Conservation (phyloP, 2,888 invertebrate genomes). For the Mystacides longicornis region DNA sequence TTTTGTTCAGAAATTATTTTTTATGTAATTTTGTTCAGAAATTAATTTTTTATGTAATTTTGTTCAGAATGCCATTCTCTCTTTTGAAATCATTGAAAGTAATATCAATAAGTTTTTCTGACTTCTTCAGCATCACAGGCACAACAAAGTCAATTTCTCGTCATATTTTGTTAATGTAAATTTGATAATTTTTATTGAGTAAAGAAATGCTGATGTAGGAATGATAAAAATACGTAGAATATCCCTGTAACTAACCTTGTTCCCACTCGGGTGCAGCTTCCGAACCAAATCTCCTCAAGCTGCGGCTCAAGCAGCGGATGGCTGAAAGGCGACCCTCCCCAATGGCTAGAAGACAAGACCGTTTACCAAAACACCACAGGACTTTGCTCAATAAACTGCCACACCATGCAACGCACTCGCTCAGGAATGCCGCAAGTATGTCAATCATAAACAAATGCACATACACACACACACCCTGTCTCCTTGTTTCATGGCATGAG, state of each 20-base stretch:
- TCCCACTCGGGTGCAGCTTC: constrained; percentile 58
- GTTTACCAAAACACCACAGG: constrained; percentile 63
- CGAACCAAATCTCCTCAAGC: constrained; percentile 93
- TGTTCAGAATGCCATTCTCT: no score
- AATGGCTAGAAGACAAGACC: constrained; percentile 74
- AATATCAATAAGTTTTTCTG: no score
- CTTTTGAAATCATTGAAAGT: no score
- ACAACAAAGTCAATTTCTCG: no score
- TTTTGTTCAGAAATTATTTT: no score
- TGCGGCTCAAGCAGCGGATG: constrained; percentile 89
- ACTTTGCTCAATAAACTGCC: constrained; percentile 46
- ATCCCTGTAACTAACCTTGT: constrained; percentile 9
- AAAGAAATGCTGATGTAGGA: neutral
- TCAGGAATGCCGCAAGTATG: constrained; percentile 36
- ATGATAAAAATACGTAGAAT: neutral
- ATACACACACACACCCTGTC: neutral
- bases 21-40: no score
- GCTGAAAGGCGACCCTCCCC: constrained; percentile 92
- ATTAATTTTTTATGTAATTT: no score
- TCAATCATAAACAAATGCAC: neutral
- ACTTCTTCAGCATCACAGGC: no score
- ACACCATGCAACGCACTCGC: constrained; percentile 34
- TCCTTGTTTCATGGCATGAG: neutral
- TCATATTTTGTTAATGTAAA: no score
- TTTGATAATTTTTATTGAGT: neutral